A percentile compares a stretch with the other conserved stretches of the same genome.
phyloP scores from a whole-genome alignment of 2,888 invertebrate species.

The Choreutis nemorana region DNA sequence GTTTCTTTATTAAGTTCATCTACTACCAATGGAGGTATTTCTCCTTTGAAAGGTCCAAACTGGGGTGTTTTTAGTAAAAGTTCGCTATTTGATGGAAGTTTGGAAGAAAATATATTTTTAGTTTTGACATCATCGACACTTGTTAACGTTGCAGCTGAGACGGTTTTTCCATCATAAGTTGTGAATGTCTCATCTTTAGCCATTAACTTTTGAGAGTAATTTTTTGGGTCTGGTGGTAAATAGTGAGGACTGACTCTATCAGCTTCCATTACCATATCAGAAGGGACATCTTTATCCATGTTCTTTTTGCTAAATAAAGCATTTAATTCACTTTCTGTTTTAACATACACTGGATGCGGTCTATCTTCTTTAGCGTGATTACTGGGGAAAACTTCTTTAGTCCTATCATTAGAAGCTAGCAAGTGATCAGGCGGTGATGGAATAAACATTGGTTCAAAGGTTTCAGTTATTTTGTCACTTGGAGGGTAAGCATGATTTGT shows the following conservation, averaged over 20 bases:
- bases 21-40: conserved; percentile 67
- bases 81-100: conserved; percentile 55
- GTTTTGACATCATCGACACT: conserved; percentile 55
- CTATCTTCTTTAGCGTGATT: conserved; percentile 57
- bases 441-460: conserved; percentile 83
- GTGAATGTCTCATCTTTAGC: conserved; percentile 62
- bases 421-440: conserved; percentile 77
- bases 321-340: conserved; percentile 37
- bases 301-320: conserved; percentile 43
- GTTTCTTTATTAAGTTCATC: conserved; percentile 24
- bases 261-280: conserved; percentile 74
- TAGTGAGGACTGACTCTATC: conserved; percentile 77
- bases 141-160: conserved; percentile 70
- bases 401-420: conserved; percentile 35
- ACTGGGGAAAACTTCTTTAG: conserved; percentile 47
- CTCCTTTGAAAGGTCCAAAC: conserved; percentile 77
- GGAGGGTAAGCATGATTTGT: conserved; percentile 38
- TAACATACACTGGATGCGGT: conserved; percentile 56
- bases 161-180: conserved; percentile 78
- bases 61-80: conserved; percentile 74
- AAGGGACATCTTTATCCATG: conserved; percentile 47
- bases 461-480: conserved; percentile 64
- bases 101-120: conserved; percentile 43
- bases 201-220: conserved; percentile 49
- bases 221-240: conserved; percentile 71